Evolutionary conservation across 2,888 invertebrate species (phyloP).

Genomic region (Acanthopleura granulata): DNA sequence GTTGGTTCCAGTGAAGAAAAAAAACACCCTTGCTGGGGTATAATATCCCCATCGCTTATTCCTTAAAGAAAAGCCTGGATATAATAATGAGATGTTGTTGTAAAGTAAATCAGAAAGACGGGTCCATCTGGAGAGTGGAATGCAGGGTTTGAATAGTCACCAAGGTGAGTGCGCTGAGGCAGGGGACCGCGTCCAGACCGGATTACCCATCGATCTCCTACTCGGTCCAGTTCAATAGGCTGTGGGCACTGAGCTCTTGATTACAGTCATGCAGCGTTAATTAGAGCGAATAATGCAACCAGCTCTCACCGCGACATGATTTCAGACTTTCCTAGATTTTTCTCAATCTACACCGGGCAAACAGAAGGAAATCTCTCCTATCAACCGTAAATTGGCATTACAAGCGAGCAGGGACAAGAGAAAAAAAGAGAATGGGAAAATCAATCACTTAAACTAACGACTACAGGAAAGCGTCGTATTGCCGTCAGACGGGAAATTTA

Average conservation of each 20-base stretch:
- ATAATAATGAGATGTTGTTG: no score
- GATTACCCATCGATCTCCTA: background rate
- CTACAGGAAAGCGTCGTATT: background rate
- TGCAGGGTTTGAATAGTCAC: background rate
- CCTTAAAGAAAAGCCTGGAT: conserved; percentile 2
- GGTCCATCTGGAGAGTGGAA: background rate
- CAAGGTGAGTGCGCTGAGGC: background rate
- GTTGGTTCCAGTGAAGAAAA: background rate
- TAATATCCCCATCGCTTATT: background rate
- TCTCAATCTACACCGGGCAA: background rate
- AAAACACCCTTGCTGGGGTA: background rate
- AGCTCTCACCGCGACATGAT: background rate
- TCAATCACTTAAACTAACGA: conserved; percentile 1
- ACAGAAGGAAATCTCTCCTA: conserved; percentile 8
- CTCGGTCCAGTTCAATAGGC: background rate
- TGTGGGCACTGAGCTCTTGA: background rate
- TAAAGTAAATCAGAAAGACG: no score
- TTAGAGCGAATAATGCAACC: conserved; percentile 11
- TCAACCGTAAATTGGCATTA: conserved; percentile 8
- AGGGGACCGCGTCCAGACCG: background rate
- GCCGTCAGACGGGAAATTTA: no score
- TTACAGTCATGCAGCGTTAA: conserved; percentile 9
- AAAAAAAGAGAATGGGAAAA: background rate
- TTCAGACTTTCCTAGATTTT: conserved; percentile 2
- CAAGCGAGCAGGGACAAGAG: background rate